Percentiles rank a stretch among this genome's conserved stretches.
Evolutionary conservation across 2,797 vertebrate species (phyloP).

Genomic region (Siniperca undulata): DNA sequence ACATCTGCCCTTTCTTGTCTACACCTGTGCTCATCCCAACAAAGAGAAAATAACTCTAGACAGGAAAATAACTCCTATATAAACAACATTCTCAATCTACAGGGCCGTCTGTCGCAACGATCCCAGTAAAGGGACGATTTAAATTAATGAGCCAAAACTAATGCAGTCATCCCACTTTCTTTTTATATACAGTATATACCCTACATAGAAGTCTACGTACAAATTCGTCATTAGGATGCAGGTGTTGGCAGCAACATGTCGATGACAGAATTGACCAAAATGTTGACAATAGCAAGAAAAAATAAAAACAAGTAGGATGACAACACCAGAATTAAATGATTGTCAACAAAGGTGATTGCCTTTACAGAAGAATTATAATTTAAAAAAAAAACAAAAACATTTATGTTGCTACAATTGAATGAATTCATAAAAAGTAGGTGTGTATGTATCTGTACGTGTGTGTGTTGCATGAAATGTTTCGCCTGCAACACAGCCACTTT

Average conservation of each 20-base stretch:
- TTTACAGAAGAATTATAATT: conserved; percentile 79
- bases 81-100: conserved; percentile 80
- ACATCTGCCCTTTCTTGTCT: conserved; percentile 62
- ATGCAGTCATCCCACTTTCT: conserved; percentile 76
- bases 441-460: conserved; percentile 32
- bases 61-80: conserved; percentile 80
- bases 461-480: conserved; percentile 43
- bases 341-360: conserved; percentile 84
- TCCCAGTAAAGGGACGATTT: conserved; percentile 71
- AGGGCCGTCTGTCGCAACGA: conserved; percentile 49
- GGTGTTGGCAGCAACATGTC: conserved; percentile 70
- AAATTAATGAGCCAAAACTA: conserved; percentile 82
- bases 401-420: conserved; percentile 80
- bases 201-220: conserved; percentile 76
- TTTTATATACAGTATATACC: conserved; percentile 83
- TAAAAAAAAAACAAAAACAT: conserved; percentile 65
- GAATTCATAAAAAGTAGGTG: conserved; percentile 57
- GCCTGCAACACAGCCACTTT: conserved; percentile 73
- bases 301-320: conserved; percentile 57
- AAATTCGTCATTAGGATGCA: conserved; percentile 65
- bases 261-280: conserved; percentile 46
- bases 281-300: conserved; percentile 44
- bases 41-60: conserved; percentile 74
- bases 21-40: conserved; percentile 67
- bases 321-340: conserved; percentile 79